A percentile compares a stretch with the other conserved stretches of the same genome.
phyloP scores from a whole-genome alignment of 1,140 invertebrate species.

The Tachypleus tridentatus region DNA sequence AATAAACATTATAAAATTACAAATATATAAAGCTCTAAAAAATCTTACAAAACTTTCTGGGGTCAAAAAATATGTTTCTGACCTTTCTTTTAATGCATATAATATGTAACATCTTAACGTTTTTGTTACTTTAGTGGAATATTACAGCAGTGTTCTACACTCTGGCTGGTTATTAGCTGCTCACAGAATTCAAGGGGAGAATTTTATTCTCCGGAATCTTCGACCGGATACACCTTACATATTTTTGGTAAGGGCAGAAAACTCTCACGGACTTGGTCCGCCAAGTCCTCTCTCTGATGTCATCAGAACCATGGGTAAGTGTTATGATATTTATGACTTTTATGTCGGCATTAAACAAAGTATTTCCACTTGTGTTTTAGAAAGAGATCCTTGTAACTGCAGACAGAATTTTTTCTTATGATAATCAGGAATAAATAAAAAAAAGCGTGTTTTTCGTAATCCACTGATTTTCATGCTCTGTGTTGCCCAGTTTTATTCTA shows the following conservation, averaged over 20 bases:
- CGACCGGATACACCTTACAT: slow-evolving; percentile 69
- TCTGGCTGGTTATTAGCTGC: slow-evolving; percentile 61
- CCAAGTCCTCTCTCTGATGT: slow-evolving; percentile 39
- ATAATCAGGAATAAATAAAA: no score
- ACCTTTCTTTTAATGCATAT: no score
- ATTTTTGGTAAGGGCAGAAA: slow-evolving; percentile 79
- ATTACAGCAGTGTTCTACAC: slow-evolving; percentile 66
- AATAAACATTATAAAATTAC: no score
- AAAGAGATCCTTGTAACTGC: no score
- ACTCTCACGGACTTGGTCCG: slow-evolving; percentile 54
- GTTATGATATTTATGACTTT: neutral
- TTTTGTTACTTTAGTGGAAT: slow-evolving; percentile 46
- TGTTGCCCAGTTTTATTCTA: no score
- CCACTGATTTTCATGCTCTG: no score
- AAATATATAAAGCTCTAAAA: no score
- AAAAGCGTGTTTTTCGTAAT: no score
- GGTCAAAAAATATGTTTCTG: no score
- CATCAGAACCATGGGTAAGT: slow-evolving; percentile 33
- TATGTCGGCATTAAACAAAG: neutral
- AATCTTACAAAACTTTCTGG: no score
- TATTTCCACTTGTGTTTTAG: neutral
- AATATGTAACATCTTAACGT: no score
- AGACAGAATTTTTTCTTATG: slow-evolving; percentile 29
- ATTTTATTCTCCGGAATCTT: slow-evolving; percentile 52
- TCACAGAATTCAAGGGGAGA: slow-evolving; percentile 49